phyloP scores from a whole-genome alignment of 2,888 invertebrate genomes.

The Perizoma flavofasciatum region DNA sequence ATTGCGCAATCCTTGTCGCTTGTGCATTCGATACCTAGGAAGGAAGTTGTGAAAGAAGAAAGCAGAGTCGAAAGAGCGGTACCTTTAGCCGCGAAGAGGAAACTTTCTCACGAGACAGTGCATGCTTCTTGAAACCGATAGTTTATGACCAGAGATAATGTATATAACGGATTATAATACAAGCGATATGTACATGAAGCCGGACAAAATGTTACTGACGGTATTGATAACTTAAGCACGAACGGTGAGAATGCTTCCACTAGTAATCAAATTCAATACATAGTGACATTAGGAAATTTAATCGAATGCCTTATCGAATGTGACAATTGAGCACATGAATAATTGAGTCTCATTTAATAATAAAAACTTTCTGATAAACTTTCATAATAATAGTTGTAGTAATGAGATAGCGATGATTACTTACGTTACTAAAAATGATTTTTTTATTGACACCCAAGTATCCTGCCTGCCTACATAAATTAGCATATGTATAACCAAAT shows the following conservation, averaged over 20 bases:
- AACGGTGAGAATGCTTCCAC: slow-evolving; percentile 85
- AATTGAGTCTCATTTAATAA: slow-evolving; percentile 5
- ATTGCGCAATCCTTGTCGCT: slow-evolving; percentile 95
- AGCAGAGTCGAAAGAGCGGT: slow-evolving; percentile 88
- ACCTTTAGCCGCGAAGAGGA: slow-evolving; percentile 95
- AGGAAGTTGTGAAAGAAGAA: slow-evolving; percentile 85
- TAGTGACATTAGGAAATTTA: slow-evolving; percentile 41
- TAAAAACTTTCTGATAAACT: slow-evolving; percentile 1
- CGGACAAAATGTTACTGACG: slow-evolving; percentile 82
- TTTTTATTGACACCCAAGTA: slow-evolving; percentile 21
- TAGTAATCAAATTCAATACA: slow-evolving; percentile 46
- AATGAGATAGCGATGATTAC: slow-evolving; percentile 31
- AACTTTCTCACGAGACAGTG: slow-evolving; percentile 90
- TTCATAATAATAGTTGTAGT: slow-evolving; percentile 4
- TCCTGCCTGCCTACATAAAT: slow-evolving; percentile 8
- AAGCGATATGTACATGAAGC: slow-evolving; percentile 86
- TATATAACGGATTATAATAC: slow-evolving; percentile 82
- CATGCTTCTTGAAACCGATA: slow-evolving; percentile 86
- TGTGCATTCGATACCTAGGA: slow-evolving; percentile 93
- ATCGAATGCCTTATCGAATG: slow-evolving; percentile 1
- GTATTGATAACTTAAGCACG: slow-evolving; percentile 79
- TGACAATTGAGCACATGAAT: slow-evolving; percentile 11
- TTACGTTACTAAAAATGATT: slow-evolving; percentile 10
- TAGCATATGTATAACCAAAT: slow-evolving; percentile 4
- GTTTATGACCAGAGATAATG: slow-evolving; percentile 79